Percentiles rank a stretch among this genome's conserved stretches.
Conservation (phyloP, 2,888 invertebrate genomes). For the Cremastinae sp. region DNA sequence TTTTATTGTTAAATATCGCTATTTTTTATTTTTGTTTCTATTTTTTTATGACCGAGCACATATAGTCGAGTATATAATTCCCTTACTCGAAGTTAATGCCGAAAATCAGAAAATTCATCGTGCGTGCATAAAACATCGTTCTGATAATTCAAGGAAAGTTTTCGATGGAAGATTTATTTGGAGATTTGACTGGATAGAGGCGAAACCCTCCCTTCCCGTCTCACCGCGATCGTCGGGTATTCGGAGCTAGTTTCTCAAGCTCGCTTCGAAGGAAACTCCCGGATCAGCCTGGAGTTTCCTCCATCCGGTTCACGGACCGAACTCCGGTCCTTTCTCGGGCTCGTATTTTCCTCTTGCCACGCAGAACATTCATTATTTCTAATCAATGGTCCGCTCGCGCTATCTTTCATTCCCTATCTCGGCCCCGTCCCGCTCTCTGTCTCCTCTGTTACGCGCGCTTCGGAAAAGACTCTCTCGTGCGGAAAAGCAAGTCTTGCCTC, state of each 20-base stretch:
- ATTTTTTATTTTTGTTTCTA: neutral
- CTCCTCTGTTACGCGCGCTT: slow-evolving; percentile 49
- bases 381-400: slow-evolving; percentile 59
- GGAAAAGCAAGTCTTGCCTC: neutral
- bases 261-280: slow-evolving; percentile 16
- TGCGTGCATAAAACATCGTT: neutral
- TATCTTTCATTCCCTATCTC: slow-evolving; percentile 40
- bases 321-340: neutral
- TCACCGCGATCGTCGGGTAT: slow-evolving; percentile 38
- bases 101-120: slow-evolving; percentile 13
- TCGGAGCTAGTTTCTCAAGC: slow-evolving; percentile 4
- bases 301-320: neutral
- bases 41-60: too few species aligned
- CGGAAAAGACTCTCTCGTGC: slow-evolving; percentile 55
- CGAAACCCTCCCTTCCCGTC: slow-evolving; percentile 21
- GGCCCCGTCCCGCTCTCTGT: slow-evolving; percentile 7
- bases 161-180: slow-evolving; percentile 50
- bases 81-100: too few species aligned
- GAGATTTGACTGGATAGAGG: slow-evolving; percentile 36
- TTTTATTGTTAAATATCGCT: neutral
- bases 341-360: slow-evolving; percentile 23
- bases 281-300: neutral
- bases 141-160: slow-evolving; percentile 38
- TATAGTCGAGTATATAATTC: too few species aligned
- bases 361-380: slow-evolving; percentile 61